A percentile compares a stretch with the other conserved stretches of the same genome.
phyloP scores from a whole-genome alignment of 2,888 invertebrate species.

The Venustoraphidia nigricollis region DNA sequence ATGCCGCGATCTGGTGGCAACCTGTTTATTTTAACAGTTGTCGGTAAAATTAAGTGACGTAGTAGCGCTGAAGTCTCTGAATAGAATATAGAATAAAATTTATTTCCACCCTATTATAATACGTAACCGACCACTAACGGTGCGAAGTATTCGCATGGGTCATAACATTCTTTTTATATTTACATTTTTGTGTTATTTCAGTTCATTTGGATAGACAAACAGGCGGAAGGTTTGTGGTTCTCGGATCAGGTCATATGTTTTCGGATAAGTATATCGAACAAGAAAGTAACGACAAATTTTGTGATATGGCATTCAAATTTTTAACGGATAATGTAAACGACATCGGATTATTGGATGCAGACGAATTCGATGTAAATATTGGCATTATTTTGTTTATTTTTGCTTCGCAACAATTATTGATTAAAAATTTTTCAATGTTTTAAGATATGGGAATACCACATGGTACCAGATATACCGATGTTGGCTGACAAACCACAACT shows the following conservation, averaged over 20 bases:
- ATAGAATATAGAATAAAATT: too few species aligned
- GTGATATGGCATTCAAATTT: constrained; percentile 77
- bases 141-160: too few species aligned
- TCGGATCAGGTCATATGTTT: constrained; percentile 88
- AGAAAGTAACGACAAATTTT: constrained; percentile 80
- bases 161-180: background rate
- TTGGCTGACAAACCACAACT: constrained; percentile 66
- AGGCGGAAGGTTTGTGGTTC: constrained; percentile 65
- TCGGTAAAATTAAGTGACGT: too few species aligned
- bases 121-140: too few species aligned
- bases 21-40: too few species aligned
- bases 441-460: constrained; percentile 79
- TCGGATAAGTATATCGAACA: constrained; percentile 85
- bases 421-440: constrained; percentile 8
- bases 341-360: constrained; percentile 21
- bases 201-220: constrained; percentile 6
- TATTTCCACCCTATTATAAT: too few species aligned
- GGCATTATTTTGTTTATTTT: background rate
- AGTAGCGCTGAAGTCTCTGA: too few species aligned
- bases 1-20: too few species aligned
- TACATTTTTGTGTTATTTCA: background rate
- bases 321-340: constrained; percentile 28
- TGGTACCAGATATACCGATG: constrained; percentile 75
- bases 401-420: background rate
- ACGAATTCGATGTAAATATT: constrained; percentile 74